Base-by-base conservation (phyloP, 2,888 invertebrate genomes). In the Chymomyza caudatula region DNA sequence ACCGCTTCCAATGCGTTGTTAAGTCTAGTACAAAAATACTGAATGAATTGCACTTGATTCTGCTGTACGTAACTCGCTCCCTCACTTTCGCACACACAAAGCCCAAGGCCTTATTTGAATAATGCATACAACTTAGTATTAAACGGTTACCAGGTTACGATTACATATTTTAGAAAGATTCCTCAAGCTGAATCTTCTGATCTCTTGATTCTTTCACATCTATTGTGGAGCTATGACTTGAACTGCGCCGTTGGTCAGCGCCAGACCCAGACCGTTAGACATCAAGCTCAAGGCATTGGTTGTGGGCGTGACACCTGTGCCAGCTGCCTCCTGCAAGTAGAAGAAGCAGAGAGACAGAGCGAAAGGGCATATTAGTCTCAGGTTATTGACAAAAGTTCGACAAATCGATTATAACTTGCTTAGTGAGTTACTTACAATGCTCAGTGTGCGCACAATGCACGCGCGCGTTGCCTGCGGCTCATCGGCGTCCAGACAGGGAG, bases 361-460 rank as follows among this genome's bases (percentile, higher is more conserved):
- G n/a, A n/a, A n/a, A n/a, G n/a, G n/a, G n/a, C n/a, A n/a, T n/a
- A n/a, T n/a, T n/a, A n/a, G n/a, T n/a, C n/a, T n/a, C n/a, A n/a
- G n/a, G n/a, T n/a, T n/a, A n/a, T n/a, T n/a, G n/a, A n/a, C n/a
- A n/a, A n/a, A n/a, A n/a, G n/a, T n/a, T n/a, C n/a, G n/a, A n/a
- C n/a, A n/a, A n/a, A n/a, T n/a, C n/a, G n/a, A n/a, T n/a, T n/a
- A n/a, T n/a, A n/a, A n/a, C 57, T 53, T 61, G 44, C 25, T 63
- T 47, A 51, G 42, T 47, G 55, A 8, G 4, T 61, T 58, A 90
- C 90, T 90, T 85, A 90, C 90, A 88, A 90, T 90, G 78, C 89
- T 90, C 66, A 90, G 71, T n/a, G 90, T 88, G 60, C 89, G 88
- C 65, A 90, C 88, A 67, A 90, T 90, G 69, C 90, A 90, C 19